A percentile compares a stretch with the other conserved stretches of the same genome.
These are phyloP conservation scores for Anarrhichthys ocellatus DNA, from an alignment of 2,113 vertebrate genomes.

Conservation along the genomic window DNA sequence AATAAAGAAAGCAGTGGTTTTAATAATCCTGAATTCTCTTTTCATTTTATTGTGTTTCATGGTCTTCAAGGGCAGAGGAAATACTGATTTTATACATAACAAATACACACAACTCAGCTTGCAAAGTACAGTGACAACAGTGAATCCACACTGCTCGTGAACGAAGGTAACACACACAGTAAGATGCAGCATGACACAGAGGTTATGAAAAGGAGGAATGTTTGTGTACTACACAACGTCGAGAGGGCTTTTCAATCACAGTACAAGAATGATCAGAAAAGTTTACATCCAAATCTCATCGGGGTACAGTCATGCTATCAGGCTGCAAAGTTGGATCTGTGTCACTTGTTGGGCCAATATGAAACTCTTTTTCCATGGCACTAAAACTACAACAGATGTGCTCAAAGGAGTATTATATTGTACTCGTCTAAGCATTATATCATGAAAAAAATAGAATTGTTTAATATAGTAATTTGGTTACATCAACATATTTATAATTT, in stretches of 20 bases:
- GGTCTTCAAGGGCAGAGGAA: constrained; percentile 53
- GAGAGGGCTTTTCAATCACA: constrained; percentile 41
- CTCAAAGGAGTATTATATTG: constrained; percentile 21
- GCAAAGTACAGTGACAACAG: constrained; percentile 72
- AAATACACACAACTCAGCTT: constrained; percentile 71
- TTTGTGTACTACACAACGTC: constrained; percentile 40
- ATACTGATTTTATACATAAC: constrained; percentile 62
- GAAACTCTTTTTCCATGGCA: constrained; percentile 16
- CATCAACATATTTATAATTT: constrained; percentile 36
- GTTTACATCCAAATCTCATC: constrained; percentile 53
- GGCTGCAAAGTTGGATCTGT: constrained; percentile 15
- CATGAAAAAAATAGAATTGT: constrained; percentile 25
- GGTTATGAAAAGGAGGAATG: constrained; percentile 31
- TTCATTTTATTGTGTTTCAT: constrained; percentile 62
- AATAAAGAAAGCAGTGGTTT: constrained; percentile 20
- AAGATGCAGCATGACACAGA: constrained; percentile 47
- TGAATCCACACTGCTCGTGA: constrained; percentile 44
- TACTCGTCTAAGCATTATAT: constrained; percentile 18
- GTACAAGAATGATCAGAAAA: constrained; percentile 48
- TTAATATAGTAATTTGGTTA: constrained; percentile 48
- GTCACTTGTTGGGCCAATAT: constrained; percentile 1
- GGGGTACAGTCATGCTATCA: constrained; percentile 46
- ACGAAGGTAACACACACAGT: constrained; percentile 65
- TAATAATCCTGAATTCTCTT: constrained; percentile 34
- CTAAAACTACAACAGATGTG: constrained; percentile 45